These are phyloP conservation scores for Atherix ibis DNA, from an alignment of 2,888 invertebrate genomes.

Conservation along the genomic window DNA sequence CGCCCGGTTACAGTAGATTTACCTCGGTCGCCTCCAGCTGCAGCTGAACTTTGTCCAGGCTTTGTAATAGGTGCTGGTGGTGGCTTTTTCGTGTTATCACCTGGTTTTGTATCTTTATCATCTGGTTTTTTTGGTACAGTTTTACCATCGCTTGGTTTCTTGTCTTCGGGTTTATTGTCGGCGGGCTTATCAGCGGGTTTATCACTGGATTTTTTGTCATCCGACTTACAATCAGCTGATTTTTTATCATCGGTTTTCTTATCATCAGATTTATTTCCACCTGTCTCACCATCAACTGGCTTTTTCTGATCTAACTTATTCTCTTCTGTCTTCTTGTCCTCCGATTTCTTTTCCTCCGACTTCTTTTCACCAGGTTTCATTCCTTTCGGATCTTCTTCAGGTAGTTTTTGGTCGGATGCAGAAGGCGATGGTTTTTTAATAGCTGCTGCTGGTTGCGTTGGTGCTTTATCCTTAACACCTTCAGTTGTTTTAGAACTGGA, in stretches of 20 bases:
- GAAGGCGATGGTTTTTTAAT: background rate
- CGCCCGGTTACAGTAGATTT: conserved; percentile 59
- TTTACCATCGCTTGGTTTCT: conserved; percentile 3
- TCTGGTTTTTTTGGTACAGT: conserved; percentile 17
- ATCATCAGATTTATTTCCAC: background rate
- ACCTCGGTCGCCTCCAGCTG: conserved; percentile 40
- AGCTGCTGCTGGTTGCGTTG: background rate
- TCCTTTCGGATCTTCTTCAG: background rate
- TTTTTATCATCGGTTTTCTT: conserved; percentile 3
- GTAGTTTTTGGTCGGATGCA: background rate
- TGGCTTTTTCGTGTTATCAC: conserved; percentile 9
- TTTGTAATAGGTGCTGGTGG: conserved; percentile 21
- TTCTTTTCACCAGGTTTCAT: too few relatives aligned
- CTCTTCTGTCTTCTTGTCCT: conserved; percentile 4
- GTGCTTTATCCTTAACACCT: background rate
- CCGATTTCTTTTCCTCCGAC: conserved; percentile 1
- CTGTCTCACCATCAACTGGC: background rate
- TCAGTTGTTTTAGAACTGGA: background rate
- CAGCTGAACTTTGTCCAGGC: conserved; percentile 30
- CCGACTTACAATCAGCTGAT: conserved; percentile 6
- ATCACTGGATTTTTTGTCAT: conserved; percentile 1
- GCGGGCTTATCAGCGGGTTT: conserved; percentile 7
- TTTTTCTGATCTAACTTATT: background rate
- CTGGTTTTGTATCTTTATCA: conserved; percentile 18
- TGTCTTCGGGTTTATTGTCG: conserved; percentile 5